phyloP scores from a whole-genome alignment of 2,113 vertebrate species.

The Herpailurus yagouaroundi region DNA sequence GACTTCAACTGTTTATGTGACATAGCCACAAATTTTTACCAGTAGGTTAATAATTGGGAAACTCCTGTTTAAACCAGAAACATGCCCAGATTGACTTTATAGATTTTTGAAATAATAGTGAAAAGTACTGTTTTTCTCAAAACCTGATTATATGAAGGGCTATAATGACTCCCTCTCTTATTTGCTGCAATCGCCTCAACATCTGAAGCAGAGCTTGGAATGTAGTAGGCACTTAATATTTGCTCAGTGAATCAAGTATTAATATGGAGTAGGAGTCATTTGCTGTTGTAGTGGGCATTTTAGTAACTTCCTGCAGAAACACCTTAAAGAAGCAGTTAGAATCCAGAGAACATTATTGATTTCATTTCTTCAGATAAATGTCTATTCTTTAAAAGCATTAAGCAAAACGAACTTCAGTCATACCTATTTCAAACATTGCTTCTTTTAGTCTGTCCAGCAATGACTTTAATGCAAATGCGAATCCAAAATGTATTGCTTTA shows the following conservation, averaged over 20 bases:
- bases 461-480: not conserved
- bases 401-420: not conserved
- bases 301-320: not conserved
- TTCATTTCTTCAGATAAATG: conserved; percentile 8
- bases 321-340: not conserved
- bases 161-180: not conserved
- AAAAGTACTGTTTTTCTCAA: not conserved
- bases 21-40: not conserved
- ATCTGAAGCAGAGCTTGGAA: not conserved
- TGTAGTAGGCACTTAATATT: not conserved
- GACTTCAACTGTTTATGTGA: not conserved
- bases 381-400: conserved; percentile 29
- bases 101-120: conserved; percentile 5
- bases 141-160: not conserved
- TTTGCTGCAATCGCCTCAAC: fast-evolving
- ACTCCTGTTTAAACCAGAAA: not conserved
- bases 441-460: conserved; percentile 27
- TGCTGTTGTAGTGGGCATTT: not conserved
- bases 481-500: not conserved
- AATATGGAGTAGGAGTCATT: not conserved
- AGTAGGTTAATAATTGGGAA: not conserved
- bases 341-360: not conserved
- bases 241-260: not conserved
- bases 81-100: not conserved
- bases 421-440: conserved; percentile 29